Percentiles rank a stretch among this genome's conserved stretches.
phyloP scores from a whole-genome alignment of 1,140 invertebrate genomes.

The Achroia grisella region DNA sequence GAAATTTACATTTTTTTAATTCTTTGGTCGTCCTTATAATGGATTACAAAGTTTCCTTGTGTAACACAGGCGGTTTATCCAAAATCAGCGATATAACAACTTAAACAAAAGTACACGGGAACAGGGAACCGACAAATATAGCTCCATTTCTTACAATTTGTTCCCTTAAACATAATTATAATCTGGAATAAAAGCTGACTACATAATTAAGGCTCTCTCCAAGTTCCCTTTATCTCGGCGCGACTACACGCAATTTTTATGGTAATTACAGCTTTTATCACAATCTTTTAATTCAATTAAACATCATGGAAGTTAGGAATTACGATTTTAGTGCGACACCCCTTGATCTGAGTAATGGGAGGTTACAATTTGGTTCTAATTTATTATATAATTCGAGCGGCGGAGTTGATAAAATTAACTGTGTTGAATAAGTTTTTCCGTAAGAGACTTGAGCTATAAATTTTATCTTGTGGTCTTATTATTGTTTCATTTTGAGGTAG shows the following conservation, averaged over 20 bases:
- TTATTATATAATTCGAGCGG: constrained; percentile 4
- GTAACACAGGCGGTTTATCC: no score
- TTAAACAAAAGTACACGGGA: neutral
- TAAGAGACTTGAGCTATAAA: no score
- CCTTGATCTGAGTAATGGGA: constrained; percentile 11
- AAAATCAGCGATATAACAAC: neutral
- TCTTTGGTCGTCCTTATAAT: no score
- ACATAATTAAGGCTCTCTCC: constrained; percentile 29
- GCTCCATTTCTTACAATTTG: neutral
- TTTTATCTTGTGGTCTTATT: no score
- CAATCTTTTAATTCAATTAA: constrained; percentile 44
- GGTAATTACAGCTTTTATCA: constrained; percentile 45
- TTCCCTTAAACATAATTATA: constrained; percentile 17
- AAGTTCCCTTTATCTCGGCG: constrained; percentile 8
- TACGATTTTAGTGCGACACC: constrained; percentile 4
- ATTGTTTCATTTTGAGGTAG: no score
- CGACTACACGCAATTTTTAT: constrained; percentile 37
- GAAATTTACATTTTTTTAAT: no score
- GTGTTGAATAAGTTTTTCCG: no score
- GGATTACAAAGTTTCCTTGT: neutral
- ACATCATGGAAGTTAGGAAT: constrained; percentile 10
- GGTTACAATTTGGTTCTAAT: constrained; percentile 20
- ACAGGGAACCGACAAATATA: constrained; percentile 1
- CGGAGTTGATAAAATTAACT: no score
- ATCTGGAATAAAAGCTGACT: constrained; percentile 27